Evolutionary conservation across 2,797 vertebrate genomes (phyloP).

Genomic region (Botia almorhae): DNA sequence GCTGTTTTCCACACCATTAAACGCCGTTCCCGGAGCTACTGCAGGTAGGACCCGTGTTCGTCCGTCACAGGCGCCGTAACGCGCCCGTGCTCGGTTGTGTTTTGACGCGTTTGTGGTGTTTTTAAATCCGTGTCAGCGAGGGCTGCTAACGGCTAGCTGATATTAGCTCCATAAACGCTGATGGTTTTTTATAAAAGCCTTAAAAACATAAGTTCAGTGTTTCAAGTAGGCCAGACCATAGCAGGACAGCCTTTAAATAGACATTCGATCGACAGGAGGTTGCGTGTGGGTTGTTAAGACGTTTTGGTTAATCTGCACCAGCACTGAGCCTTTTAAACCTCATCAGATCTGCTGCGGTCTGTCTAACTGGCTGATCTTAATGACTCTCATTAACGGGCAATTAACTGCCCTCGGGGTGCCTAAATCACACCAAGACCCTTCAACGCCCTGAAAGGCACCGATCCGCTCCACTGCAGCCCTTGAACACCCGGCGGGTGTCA

Average conservation of each 20-base stretch:
- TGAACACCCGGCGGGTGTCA: constrained; percentile 26
- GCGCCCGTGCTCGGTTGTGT: not conserved
- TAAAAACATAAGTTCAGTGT: not conserved
- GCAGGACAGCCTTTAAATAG: not conserved
- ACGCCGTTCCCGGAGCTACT: constrained; percentile 32
- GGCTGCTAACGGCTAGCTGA: constrained; percentile 40
- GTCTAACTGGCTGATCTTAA: not conserved
- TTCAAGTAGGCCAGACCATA: not conserved
- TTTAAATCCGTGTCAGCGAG: constrained; percentile 34
- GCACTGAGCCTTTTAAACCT: constrained; percentile 31
- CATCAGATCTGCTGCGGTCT: constrained; percentile 24
- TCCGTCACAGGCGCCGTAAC: not conserved
- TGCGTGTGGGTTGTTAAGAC: not conserved
- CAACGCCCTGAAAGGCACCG: not conserved
- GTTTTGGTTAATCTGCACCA: constrained; percentile 1
- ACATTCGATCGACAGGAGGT: not conserved
- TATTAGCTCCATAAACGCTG: constrained; percentile 32
- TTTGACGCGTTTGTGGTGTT: constrained; percentile 3
- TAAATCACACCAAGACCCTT: constrained; percentile 1
- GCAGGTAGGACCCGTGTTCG: constrained; percentile 21
- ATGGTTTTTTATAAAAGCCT: not conserved
- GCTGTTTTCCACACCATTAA: constrained; percentile 32
- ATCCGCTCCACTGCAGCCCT: constrained; percentile 19
- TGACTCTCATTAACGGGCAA: constrained; percentile 24
- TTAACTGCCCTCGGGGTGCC: constrained; percentile 6